Evolutionary conservation across 2,797 vertebrate species (phyloP), one percentile per base, ranked within the genome.

Genomic region (Podargus strigoides): DNA sequence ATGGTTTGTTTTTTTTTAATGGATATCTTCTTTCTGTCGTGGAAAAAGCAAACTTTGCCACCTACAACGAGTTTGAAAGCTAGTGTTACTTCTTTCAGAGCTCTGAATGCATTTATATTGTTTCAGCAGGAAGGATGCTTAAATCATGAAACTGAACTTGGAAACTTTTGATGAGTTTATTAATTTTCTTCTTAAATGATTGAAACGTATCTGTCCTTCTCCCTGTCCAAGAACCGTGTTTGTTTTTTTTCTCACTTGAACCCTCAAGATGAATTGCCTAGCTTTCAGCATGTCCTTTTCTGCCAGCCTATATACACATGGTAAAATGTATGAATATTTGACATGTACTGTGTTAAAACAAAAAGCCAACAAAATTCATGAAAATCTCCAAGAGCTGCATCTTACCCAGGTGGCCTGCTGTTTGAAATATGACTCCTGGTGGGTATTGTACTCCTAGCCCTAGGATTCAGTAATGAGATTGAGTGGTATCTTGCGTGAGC

Each of bases 401-500:
- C 80, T 96, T 96, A 79, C 85, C 72, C 85, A 88, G 96, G 85
- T 93, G 92, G 91, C 97, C 96, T 97, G 97, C 97, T 98, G 97
- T 95, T 98, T 96, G 90, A 95, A 97, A 97, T 97, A 81, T 87
- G 97, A 94, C 94, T 97, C 97, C 97, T 97, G 96, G 96, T 94
- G 97, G 70, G 92, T 96, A 76, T 91, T 97, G 94, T 96, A 93
- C 96, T 97, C 94, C 85, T 94, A 96, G 92, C 95, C 79, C 95
- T 95, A 78, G 95, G 96, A 93, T 96, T 96, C 94, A 28, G 52
- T 97, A 97, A 97, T 97, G 97, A 97, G 97, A 96, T 96, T 85
- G 97, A 97, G 94, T 97, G 79, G 97, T 97, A 96, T 97, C 96
- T 98, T 97, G 94, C 91, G 78, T 96, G 97, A 97, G 96, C 92